phyloP scores from a whole-genome alignment of 2,113 vertebrate species.

The Ariopsis seemanni region DNA sequence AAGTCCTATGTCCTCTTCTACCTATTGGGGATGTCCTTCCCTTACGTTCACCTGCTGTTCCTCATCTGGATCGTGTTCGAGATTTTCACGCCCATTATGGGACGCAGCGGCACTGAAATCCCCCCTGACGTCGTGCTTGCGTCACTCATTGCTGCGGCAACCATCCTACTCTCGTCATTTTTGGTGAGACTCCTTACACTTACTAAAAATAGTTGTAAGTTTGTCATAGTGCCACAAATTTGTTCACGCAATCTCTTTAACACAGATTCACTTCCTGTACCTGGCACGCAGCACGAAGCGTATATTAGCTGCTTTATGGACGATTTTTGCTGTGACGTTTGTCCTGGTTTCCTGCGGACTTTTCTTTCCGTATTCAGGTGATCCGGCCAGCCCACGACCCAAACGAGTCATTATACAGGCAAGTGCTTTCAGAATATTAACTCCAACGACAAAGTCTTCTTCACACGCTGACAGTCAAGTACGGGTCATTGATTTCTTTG shows the following conservation, averaged over 20 bases:
- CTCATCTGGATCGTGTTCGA: constrained; percentile 95
- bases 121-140: constrained; percentile 88
- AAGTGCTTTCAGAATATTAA: constrained; percentile 41
- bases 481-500: no score
- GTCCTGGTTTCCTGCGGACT: constrained; percentile 84
- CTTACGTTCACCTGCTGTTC: constrained; percentile 88
- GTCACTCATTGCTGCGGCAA: constrained; percentile 78
- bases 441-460: background rate
- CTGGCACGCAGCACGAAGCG: constrained; percentile 83
- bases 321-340: constrained; percentile 76
- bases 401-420: constrained; percentile 95
- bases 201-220: background rate
- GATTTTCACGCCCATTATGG: constrained; percentile 94
- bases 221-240: background rate
- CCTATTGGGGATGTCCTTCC: constrained; percentile 84
- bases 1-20: constrained; percentile 82
- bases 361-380: constrained; percentile 89
- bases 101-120: constrained; percentile 92
- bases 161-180: constrained; percentile 86
- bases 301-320: constrained; percentile 76
- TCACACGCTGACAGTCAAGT: background rate
- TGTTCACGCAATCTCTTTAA: background rate
- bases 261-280: constrained; percentile 92
- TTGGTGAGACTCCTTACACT: constrained; percentile 78
- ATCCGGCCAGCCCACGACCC: constrained; percentile 80